Evolutionary conservation across 2,888 invertebrate genomes (phyloP).

Genomic region (Atethmia centrago): DNA sequence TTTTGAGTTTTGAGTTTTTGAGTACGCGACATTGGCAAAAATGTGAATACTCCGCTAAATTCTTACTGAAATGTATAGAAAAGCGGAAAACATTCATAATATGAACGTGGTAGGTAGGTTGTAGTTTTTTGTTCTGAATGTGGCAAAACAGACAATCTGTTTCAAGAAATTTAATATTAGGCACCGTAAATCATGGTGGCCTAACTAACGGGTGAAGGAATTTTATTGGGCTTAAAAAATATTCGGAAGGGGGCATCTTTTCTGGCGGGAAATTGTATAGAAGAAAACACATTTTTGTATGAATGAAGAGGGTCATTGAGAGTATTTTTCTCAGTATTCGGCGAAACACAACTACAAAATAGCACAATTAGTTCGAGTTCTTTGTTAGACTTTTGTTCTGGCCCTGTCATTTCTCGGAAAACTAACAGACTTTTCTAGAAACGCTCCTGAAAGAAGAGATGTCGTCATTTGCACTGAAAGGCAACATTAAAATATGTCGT

Average conservation of each 20-base stretch:
- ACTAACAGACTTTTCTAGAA: background rate
- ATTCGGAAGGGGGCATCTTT: background rate
- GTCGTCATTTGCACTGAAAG: slow-evolving; percentile 13
- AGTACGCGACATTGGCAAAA: too few relatives aligned
- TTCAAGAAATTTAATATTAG: background rate
- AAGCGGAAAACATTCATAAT: too few relatives aligned
- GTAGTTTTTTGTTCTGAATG: too few relatives aligned
- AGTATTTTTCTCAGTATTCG: background rate
- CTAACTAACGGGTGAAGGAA: background rate
- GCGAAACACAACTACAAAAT: too few relatives aligned
- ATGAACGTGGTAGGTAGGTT: background rate
- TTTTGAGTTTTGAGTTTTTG: too few relatives aligned
- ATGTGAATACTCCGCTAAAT: too few relatives aligned
- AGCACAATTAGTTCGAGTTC: background rate
- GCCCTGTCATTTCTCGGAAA: background rate
- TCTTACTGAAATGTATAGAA: too few relatives aligned
- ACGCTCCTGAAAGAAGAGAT: background rate
- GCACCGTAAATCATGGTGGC: background rate
- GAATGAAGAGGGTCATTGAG: background rate
- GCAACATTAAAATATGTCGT: slow-evolving; percentile 24
- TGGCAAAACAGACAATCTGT: too few relatives aligned
- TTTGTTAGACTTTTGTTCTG: background rate
- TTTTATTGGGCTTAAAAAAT: background rate
- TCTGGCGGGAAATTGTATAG: background rate
- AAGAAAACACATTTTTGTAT: background rate